Conservation (phyloP, 1,140 invertebrate species). For the Elymnias hypermnestra region DNA sequence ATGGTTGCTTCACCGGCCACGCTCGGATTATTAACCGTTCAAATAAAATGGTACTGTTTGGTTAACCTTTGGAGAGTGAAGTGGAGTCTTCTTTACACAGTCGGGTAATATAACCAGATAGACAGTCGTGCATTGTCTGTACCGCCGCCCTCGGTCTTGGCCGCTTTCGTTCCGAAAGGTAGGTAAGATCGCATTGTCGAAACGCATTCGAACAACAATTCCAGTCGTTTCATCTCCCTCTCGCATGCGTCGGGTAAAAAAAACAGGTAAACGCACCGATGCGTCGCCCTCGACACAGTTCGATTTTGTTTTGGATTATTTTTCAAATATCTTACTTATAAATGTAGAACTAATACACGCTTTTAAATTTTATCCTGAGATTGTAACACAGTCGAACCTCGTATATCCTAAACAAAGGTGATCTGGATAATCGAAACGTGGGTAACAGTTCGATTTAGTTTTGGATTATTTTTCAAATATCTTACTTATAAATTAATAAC, state of each 20-base stretch:
- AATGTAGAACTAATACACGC: too few relatives aligned
- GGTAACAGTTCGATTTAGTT: too few relatives aligned
- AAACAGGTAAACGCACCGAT: slow-evolving; percentile 59
- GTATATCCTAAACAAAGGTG: too few relatives aligned
- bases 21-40: slow-evolving; percentile 39
- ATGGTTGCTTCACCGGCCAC: slow-evolving; percentile 61
- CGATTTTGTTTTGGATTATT: slow-evolving; percentile 10
- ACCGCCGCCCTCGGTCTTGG: slow-evolving; percentile 58
- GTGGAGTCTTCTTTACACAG: slow-evolving; percentile 18
- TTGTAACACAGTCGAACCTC: too few relatives aligned
- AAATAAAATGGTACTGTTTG: slow-evolving; percentile 32
- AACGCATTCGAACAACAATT: slow-evolving; percentile 51
- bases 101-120: slow-evolving; percentile 64
- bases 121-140: slow-evolving; percentile 65
- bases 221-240: slow-evolving; percentile 46
- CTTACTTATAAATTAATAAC: too few relatives aligned
- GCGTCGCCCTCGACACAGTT: slow-evolving; percentile 24
- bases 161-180: slow-evolving; percentile 52
- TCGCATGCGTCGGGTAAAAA: slow-evolving; percentile 43
- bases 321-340: slow-evolving; percentile 5
- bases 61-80: slow-evolving; percentile 1
- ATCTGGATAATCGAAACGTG: too few relatives aligned
- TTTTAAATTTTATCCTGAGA: too few relatives aligned
- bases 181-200: slow-evolving; percentile 47
- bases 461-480: slow-evolving; percentile 9